A percentile compares a stretch with the other conserved stretches of the same genome.
phyloP scores from a whole-genome alignment of 2,797 vertebrate species.

The Myotis pilosus region DNA sequence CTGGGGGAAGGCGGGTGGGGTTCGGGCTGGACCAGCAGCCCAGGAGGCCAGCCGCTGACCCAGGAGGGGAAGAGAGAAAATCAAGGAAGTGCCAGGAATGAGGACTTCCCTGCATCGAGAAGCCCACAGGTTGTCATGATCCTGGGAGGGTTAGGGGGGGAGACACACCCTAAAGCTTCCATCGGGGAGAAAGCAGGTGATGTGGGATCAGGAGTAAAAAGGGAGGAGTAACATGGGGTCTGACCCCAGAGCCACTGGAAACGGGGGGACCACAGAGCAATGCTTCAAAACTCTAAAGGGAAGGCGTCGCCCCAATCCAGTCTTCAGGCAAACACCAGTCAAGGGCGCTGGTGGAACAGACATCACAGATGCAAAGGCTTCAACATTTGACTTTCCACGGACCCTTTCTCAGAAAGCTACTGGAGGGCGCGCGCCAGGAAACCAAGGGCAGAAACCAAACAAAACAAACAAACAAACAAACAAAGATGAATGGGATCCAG shows the following conservation, averaged over 20 bases:
- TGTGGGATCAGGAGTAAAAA: accelerated
- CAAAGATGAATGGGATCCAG: background rate
- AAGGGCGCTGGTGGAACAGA: too few species aligned
- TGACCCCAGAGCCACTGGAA: background rate
- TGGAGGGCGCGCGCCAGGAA: background rate
- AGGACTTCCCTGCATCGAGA: accelerated
- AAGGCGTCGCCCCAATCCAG: background rate
- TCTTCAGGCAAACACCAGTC: background rate
- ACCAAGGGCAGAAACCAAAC: background rate
- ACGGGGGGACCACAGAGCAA: accelerated
- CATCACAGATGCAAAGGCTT: background rate
- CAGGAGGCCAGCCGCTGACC: background rate
- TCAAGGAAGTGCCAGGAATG: accelerated
- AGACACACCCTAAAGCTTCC: accelerated
- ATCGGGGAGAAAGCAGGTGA: accelerated
- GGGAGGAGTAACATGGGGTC: background rate
- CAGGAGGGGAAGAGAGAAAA: background rate
- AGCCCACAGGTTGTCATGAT: accelerated
- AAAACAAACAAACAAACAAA: background rate
- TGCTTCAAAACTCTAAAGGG: background rate
- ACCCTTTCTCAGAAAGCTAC: constrained; percentile 9
- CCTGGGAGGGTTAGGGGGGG: background rate
- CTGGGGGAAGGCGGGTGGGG: too few species aligned
- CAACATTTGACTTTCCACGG: background rate
- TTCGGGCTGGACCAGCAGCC: accelerated